Conservation (phyloP, 2,113 vertebrate genomes). For the Sus scrofa region T2T-Sscrofa CM000824.6:89879001-89879500, state of each 20-base stretch:
- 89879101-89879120: neutral
- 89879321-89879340: neutral
- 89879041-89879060: neutral
- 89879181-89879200: neutral
- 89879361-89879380: neutral
- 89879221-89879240: neutral
- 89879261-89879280: neutral
- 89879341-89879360: neutral
- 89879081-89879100: neutral
- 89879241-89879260: neutral
- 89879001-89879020: conserved; percentile 17
- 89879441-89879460: neutral
- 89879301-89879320: neutral
- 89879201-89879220: neutral
- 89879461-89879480: neutral
- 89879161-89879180: neutral
- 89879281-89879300: neutral
- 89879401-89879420: neutral
- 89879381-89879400: neutral
- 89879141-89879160: neutral
- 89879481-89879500: neutral
- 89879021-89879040: neutral
- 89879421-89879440: neutral
- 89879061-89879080: conserved; percentile 38
- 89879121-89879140: neutral